These are phyloP conservation scores for Chlorodrepanis virens DNA, from an alignment of 2,113 vertebrate genomes.

Conservation along the genomic window DNA sequence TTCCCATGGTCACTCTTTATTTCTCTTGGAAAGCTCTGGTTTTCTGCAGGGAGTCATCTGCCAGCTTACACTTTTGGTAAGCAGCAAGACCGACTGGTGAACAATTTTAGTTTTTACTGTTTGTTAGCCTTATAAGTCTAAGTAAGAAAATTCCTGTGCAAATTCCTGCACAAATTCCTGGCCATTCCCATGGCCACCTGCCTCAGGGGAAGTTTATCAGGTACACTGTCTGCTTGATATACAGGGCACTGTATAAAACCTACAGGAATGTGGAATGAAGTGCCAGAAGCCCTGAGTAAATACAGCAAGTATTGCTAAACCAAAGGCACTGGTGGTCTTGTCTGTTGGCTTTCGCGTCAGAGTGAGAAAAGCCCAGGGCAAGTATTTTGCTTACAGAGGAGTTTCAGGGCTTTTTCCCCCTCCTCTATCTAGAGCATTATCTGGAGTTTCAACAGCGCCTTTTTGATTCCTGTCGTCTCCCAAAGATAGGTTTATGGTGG, in stretches of 20 bases:
- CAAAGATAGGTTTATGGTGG: not conserved
- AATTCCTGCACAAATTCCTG: constrained; percentile 46
- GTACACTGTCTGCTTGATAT: not conserved
- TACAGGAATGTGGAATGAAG: not conserved
- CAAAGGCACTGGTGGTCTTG: not conserved
- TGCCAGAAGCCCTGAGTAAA: not conserved
- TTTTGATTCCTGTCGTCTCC: not conserved
- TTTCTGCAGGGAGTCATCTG: not conserved
- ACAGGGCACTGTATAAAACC: not conserved
- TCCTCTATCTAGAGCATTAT: not conserved
- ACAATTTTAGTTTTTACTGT: not conserved
- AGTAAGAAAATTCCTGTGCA: constrained; percentile 6
- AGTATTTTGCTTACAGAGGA: not conserved
- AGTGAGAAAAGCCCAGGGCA: not conserved
- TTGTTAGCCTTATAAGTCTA: not conserved
- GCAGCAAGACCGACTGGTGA: not conserved
- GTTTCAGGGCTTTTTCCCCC: not conserved
- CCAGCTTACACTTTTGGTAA: not conserved
- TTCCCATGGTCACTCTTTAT: not conserved
- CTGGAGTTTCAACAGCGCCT: not conserved
- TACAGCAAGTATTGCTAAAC: not conserved
- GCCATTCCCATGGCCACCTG: constrained; percentile 33
- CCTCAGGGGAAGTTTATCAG: not conserved
- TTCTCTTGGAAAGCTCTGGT: not conserved
- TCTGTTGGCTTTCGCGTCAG: not conserved